phyloP scores from a whole-genome alignment of 2,113 vertebrate genomes.

The Lanius collurio region DNA sequence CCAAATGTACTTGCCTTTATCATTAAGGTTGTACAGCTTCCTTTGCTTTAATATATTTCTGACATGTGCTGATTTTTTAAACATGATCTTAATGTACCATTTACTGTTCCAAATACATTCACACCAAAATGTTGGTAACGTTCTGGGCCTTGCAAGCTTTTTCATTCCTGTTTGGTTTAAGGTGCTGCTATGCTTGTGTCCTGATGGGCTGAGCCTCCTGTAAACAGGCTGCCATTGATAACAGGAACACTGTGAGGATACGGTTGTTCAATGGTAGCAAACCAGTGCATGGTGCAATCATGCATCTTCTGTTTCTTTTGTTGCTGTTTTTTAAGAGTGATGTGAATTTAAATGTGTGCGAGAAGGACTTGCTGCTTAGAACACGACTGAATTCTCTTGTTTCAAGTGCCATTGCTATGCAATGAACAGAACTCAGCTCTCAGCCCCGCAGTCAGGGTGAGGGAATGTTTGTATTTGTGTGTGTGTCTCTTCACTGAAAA shows the following conservation, averaged over 20 bases:
- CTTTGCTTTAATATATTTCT: constrained; percentile 41
- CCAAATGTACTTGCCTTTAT: constrained; percentile 11
- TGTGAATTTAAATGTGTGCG: not conserved
- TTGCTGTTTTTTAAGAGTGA: not conserved
- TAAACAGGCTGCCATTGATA: not conserved
- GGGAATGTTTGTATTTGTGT: not conserved
- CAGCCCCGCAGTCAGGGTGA: not conserved
- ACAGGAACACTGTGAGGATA: not conserved
- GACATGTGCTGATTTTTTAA: not conserved
- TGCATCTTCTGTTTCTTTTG: not conserved
- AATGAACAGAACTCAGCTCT: not conserved
- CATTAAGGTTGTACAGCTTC: not conserved
- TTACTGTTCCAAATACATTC: constrained; percentile 19
- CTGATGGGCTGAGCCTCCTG: not conserved
- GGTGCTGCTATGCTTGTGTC: constrained; percentile 16
- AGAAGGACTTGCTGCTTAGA: constrained; percentile 20
- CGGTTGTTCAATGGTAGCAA: not conserved
- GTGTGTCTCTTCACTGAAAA: not conserved
- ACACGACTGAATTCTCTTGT: not conserved
- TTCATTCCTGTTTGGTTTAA: not conserved
- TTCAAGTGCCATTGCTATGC: constrained; percentile 36
- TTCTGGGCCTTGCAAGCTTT: not conserved
- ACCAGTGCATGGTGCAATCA: not conserved
- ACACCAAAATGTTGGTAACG: not conserved
- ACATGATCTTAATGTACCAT: not conserved